Evolutionary conservation across 2,888 invertebrate genomes (phyloP), one percentile per base, ranked within the genome.

Genomic region (Cerastoderma edule): DNA sequence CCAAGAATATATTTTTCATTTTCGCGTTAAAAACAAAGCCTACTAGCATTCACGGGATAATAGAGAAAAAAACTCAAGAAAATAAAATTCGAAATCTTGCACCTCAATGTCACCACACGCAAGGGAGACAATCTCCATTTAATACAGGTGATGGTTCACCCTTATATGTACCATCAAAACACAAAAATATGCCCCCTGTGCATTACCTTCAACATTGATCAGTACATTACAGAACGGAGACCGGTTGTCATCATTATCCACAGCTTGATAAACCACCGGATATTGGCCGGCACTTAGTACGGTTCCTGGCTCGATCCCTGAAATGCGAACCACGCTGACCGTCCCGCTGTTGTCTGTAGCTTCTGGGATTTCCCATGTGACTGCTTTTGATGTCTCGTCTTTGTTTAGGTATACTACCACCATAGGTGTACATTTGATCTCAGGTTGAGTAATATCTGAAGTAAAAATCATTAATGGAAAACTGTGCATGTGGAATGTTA

Each of bases 171-270:
- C n/a, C n/a, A n/a, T n/a, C n/a, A n/a, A n/a, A n/a, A n/a, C n/a
- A n/a, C n/a, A n/a, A n/a, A n/a, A n/a, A n/a, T n/a, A n/a, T n/a
- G n/a, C n/a, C n/a, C n/a, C n/a, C n/a, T n/a, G n/a, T 10, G 5
- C 1, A 24, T 57, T 78, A 81, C 81, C 81, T 70, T 73, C 66
- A 27, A 78, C 76, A 66, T 81, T 78, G 33, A 81, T 73, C 19
- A 71, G 50, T 16, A 75, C 54, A 22, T 48, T 46, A 57, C 81
- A 81, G 2, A 48, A 13, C 6, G 73, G 73, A 22, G 80, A 75
- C 46, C 60, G n/a, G 53, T 75, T 81, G 2, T 67, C 75, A 24
- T 56, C 44, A 8, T 35, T 46, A 60, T 81, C 81, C 19, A 30
- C 27, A 6, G 75, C 75, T 22, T 48, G 39, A 39, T 78, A 81